Percentiles rank a stretch among this genome's conserved stretches.
Evolutionary conservation across 2,113 vertebrate species (phyloP).

Genomic region (Synodontis membranacea): DNA sequence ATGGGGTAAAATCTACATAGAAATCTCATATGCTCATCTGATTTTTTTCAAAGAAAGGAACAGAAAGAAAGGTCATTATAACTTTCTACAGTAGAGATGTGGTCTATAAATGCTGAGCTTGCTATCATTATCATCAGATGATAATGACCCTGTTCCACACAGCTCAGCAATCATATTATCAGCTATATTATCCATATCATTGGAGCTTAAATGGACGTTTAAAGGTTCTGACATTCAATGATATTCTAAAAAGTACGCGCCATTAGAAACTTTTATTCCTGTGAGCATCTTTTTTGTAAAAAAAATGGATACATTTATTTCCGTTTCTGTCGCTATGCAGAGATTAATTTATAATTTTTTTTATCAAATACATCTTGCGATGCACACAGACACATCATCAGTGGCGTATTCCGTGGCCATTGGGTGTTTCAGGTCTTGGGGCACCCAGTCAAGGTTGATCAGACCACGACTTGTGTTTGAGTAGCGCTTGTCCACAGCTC

Average conservation of each 20-base stretch:
- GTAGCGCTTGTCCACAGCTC: too few relatives aligned
- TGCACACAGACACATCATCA: too few relatives aligned
- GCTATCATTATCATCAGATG: slow-evolving; percentile 5
- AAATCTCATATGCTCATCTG: background rate
- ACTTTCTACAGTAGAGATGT: background rate
- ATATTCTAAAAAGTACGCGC: background rate
- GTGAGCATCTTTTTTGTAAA: background rate
- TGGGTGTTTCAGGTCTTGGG: too few relatives aligned
- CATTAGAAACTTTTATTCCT: slow-evolving; percentile 11
- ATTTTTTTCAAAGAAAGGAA: slow-evolving; percentile 7
- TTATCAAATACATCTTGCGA: too few relatives aligned
- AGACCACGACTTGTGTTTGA: too few relatives aligned
- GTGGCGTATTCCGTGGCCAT: too few relatives aligned
- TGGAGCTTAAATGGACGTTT: slow-evolving; percentile 10
- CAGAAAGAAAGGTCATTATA: background rate
- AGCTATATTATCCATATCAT: background rate
- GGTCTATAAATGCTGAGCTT: slow-evolving; percentile 12
- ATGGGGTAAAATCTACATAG: background rate
- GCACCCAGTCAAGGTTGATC: too few relatives aligned
- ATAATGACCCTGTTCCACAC: slow-evolving; percentile 15
- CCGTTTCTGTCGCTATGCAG: background rate
- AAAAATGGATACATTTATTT: background rate
- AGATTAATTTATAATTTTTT: too few relatives aligned
- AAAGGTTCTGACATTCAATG: background rate
- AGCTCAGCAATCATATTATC: slow-evolving; percentile 19